phyloP scores from a whole-genome alignment of 2,113 vertebrate species.

The Thalassarche chlororhynchos region DNA sequence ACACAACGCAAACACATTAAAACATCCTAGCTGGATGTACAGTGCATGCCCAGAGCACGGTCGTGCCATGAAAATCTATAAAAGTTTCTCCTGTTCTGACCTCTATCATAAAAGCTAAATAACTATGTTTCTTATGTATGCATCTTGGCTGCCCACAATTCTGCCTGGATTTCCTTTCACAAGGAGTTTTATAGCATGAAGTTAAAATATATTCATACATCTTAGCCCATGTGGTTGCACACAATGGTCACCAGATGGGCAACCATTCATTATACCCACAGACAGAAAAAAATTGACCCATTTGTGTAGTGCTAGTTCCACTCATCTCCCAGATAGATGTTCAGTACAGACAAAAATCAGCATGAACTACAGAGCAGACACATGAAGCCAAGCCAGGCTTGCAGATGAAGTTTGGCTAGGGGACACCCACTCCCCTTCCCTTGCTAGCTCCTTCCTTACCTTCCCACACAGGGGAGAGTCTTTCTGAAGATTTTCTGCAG shows the following conservation, averaged over 20 bases:
- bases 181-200: neutral
- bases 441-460: constrained; percentile 66
- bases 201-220: neutral
- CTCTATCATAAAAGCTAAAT: neutral
- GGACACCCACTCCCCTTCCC: neutral
- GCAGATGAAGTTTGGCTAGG: neutral
- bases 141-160: neutral
- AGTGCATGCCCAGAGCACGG: accelerated
- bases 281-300: neutral
- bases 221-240: neutral
- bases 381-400: neutral
- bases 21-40: neutral
- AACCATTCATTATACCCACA: neutral
- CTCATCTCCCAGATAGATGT: neutral
- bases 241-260: neutral
- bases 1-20: neutral
- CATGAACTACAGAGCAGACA: neutral
- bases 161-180: neutral
- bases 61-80: accelerated
- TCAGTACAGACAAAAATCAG: neutral
- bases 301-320: neutral
- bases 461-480: constrained; percentile 86
- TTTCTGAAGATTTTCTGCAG: constrained; percentile 85
- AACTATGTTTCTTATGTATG: accelerated
- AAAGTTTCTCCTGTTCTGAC: neutral